These are phyloP conservation scores for Pristionchus maxplancki DNA, from an alignment of 2,888 invertebrate genomes.

Conservation along the genomic window DNA sequence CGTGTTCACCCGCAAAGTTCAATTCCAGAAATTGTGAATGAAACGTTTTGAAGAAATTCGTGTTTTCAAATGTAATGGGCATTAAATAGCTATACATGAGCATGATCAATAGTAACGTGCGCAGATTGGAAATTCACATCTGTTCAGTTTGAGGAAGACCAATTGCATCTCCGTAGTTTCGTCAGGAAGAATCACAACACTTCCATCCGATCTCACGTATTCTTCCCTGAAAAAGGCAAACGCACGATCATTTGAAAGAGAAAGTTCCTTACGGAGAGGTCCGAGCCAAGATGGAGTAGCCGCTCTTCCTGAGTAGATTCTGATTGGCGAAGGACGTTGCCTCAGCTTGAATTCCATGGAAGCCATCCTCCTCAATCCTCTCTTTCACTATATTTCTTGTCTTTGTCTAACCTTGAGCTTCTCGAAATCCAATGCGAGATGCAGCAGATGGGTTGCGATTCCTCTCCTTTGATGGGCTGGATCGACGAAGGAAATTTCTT, in stretches of 20 bases:
- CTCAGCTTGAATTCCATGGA: constrained; percentile 5
- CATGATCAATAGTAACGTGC: too few relatives aligned
- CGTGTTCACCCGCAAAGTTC: constrained; percentile 1
- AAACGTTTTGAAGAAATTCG: constrained; percentile 4
- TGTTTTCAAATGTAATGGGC: neutral
- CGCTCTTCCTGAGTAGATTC: neutral
- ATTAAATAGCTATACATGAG: neutral
- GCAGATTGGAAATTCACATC: too few relatives aligned
- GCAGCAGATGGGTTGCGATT: neutral
- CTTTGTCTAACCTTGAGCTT: neutral
- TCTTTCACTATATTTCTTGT: neutral
- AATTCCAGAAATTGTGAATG: neutral
- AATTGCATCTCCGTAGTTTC: neutral
- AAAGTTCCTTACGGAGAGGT: neutral
- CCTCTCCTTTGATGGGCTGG: neutral
- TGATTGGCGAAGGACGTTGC: neutral
- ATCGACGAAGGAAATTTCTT: neutral
- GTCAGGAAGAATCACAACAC: neutral
- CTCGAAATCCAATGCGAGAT: neutral
- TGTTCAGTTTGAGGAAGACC: neutral
- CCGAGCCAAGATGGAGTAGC: neutral
- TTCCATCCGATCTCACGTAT: neutral
- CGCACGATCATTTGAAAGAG: neutral
- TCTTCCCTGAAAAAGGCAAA: neutral
- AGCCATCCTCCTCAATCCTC: neutral